Percentiles rank a stretch among this genome's conserved stretches.
Conservation (phyloP, 2,888 invertebrate genomes). For the Epicampocera succincta region DNA sequence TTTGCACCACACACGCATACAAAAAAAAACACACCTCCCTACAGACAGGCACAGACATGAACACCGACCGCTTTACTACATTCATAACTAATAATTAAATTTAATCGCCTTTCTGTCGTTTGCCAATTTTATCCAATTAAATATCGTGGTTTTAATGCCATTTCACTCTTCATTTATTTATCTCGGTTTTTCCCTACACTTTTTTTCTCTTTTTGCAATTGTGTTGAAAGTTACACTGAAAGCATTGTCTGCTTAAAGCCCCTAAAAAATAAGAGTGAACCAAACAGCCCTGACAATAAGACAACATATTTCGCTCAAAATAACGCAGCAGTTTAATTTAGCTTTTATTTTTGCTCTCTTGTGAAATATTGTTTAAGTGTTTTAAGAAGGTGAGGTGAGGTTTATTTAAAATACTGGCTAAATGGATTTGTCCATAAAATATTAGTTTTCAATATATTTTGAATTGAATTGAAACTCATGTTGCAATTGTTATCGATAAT, state of each 20-base stretch:
- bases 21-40: not conserved
- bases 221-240: constrained; percentile 40
- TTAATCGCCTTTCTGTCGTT: constrained; percentile 72
- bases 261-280: constrained; percentile 1
- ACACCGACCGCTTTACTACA: constrained; percentile 3
- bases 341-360: constrained; percentile 12
- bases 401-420: not conserved
- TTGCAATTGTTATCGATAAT: constrained; percentile 42
- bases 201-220: constrained; percentile 4
- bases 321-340: constrained; percentile 17
- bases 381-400: constrained; percentile 13
- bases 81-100: constrained; percentile 72
- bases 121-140: constrained; percentile 72
- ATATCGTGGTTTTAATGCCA: constrained; percentile 70
- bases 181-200: constrained; percentile 29
- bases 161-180: constrained; percentile 69
- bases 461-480: constrained; percentile 50
- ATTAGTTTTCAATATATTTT: constrained; percentile 1
- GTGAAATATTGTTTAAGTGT: not conserved
- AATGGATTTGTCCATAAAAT: not conserved
- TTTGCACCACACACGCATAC: constrained; percentile 28
- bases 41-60: constrained; percentile 17
- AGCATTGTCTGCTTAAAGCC: constrained; percentile 37
- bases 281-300: constrained; percentile 31
- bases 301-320: constrained; percentile 7